Base-by-base conservation (phyloP, 2,797 vertebrate species). In the Sphenodon punctatus region DNA sequence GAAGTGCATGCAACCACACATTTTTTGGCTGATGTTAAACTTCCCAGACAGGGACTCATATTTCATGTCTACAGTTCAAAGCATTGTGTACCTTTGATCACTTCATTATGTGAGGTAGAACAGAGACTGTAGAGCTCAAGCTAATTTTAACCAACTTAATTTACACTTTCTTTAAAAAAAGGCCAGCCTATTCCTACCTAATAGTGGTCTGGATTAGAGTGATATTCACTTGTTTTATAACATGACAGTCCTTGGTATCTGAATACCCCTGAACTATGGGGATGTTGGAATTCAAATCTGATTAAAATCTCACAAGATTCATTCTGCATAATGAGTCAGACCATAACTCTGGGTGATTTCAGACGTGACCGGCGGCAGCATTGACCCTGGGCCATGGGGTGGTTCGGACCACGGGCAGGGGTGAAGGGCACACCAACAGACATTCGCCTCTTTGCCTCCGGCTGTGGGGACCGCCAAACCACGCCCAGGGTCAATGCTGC, bases 21-120 rank as follows among this genome's bases (percentile, higher is more conserved):
- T 79, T 87, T 71, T 85, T 84, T 78, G 49, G 82, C 64, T 72
- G 20, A 85, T 73, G 75, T 75, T 69, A 68, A 60, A 51, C 48
- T 88, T 90, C 84, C 70, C 86, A 86, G 71, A 81, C 27, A 82
- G 65, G 67, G 59, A 76, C 36, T 86, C 72, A 36, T 66, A 88
- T 80, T 86, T 92, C 73, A 86, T 3, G 4, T 67, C 45, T 71
- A 56, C 49, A 80, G 78, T 75, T 90, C 80, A 92, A 92, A 90
- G 84, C 72, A 76, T 20, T 60, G 42, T 2, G 27, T 36, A 66
- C 27, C 69, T 85, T 91, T 90, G 82, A 90, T 90, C 69, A 38
- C 32, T 65, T 84, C 30, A 25, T 77, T 83, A 49, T 2, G 64
- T 46, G 36, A 59, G 69, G 60, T 5, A 73, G 60, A 87, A 78